Base-by-base conservation (phyloP, 2,113 vertebrate species). In the Scomber scombrus region DNA sequence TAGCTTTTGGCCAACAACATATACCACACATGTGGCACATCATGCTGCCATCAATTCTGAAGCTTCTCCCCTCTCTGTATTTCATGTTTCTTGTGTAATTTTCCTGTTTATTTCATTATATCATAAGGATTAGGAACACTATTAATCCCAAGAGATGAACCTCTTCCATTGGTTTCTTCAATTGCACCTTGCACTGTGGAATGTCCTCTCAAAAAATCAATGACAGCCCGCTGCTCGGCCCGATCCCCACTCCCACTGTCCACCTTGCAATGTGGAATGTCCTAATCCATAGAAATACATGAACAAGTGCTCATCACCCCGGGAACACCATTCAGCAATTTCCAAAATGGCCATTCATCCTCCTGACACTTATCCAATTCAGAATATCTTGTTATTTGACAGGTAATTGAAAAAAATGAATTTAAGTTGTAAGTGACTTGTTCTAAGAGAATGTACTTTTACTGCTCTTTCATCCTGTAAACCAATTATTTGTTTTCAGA, bases 131-230 rank as follows among this genome's bases (percentile, higher is more conserved):
- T 31, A 54, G 23, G 58, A 61, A 82, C 79, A 57, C 29, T 31
- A 61, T 26, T 69, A 45, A 66, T 86, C 89, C 71, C 74, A 13
- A 21, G 63, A 71, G 90, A 76, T 40, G 52, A 8, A 3, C 15
- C 70, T 85, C 69, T 54, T 87, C 61, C 52, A 26, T 4, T 74
- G 60, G 50, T 56, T 45, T 77, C 66, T 68, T 79, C 56, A 54
- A 47, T 60, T 89, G 91, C 91, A 91, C 92, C 92, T 93, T 92
- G 91, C 92, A 87, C 85, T 89, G 64, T 88, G 92, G 93, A 93
- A 94, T 93, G 86, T 87, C 77, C 83, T 80, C 80, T 68, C 47
- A 73, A 80, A 50, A 82, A 85, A 81, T 91, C 89, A 82, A 79
- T 88, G 85, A 67, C 75, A 67, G 76, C 16, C 64, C 43, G 40